Conservation (phyloP, 2,113 vertebrate species). For the Protobothrops flavoviridis region DNA sequence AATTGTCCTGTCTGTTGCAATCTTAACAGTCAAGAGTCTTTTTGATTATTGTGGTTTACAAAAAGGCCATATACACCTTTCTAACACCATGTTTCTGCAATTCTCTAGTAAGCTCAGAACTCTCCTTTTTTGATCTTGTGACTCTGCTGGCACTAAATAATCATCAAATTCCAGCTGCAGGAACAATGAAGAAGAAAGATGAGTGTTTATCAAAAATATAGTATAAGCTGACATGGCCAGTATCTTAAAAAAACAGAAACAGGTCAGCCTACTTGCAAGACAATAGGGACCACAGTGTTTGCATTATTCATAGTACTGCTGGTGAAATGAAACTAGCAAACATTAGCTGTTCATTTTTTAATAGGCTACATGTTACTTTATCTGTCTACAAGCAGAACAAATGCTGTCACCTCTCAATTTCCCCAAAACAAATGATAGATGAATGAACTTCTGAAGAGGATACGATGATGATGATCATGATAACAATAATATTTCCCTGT, state of each 20-base stretch:
- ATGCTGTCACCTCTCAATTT: background rate
- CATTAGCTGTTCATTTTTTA: background rate
- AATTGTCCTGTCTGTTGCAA: background rate
- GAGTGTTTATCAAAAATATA: background rate
- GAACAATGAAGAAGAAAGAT: background rate
- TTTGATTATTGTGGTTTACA: background rate
- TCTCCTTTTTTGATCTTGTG: background rate
- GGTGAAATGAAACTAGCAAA: background rate
- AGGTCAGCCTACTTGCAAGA: background rate
- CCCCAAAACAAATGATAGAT: background rate
- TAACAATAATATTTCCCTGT: background rate
- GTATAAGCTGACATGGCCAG: background rate
- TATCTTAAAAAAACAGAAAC: background rate
- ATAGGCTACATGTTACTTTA: background rate
- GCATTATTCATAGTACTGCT: background rate
- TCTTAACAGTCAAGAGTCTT: background rate
- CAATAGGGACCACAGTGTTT: background rate
- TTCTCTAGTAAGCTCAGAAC: background rate
- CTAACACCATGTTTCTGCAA: background rate
- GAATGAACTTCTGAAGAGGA: background rate
- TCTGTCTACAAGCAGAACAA: background rate
- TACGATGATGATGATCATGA: background rate
- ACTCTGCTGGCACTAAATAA: background rate
- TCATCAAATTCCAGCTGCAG: background rate
- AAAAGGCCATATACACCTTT: background rate